Conservation (phyloP, 1,140 invertebrate species). For the Saccostrea glomerata region DNA sequence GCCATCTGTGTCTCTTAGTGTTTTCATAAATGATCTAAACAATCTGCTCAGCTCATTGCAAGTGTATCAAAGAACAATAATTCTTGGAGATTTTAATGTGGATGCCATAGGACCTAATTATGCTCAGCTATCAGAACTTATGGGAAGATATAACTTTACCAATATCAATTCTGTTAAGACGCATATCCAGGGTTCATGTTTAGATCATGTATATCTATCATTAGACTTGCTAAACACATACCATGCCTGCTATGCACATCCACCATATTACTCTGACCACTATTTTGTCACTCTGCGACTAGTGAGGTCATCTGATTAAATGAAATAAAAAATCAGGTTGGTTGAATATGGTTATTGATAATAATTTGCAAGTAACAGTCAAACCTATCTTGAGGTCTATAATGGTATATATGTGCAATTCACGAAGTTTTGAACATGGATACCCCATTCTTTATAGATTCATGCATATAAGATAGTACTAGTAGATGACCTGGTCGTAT, state of each 20-base stretch:
- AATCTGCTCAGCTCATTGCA: background rate
- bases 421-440: too few relatives aligned
- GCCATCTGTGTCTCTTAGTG: background rate
- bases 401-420: too few relatives aligned
- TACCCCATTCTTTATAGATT: too few relatives aligned
- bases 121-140: background rate
- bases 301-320: background rate
- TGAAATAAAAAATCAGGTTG: too few relatives aligned
- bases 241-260: background rate
- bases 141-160: background rate
- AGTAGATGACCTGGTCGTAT: too few relatives aligned
- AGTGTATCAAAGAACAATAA: background rate
- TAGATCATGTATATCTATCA: constrained; percentile 17
- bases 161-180: background rate
- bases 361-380: too few relatives aligned
- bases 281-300: background rate
- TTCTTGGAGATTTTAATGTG: constrained; percentile 14
- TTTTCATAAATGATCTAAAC: background rate
- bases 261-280: background rate
- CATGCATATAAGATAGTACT: too few relatives aligned
- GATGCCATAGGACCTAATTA: background rate
- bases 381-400: too few relatives aligned
- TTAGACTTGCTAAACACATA: background rate
- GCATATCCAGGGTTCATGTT: background rate
- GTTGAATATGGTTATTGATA: too few relatives aligned